Evolutionary conservation across 2,113 vertebrate genomes (phyloP), one percentile per base, ranked within the genome.

Genomic region (Pitta sordida): DNA sequence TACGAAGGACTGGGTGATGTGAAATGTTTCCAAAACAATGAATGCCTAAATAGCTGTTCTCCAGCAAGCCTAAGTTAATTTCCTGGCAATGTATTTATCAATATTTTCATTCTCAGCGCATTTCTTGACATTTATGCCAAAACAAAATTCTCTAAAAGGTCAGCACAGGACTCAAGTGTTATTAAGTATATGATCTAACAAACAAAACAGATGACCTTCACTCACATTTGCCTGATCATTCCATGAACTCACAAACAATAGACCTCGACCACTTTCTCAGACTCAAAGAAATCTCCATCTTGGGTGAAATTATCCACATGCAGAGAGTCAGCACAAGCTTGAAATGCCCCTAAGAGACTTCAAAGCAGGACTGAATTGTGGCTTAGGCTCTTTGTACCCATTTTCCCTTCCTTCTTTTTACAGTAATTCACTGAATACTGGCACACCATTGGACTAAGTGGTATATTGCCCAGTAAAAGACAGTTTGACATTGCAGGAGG

Each of bases 81-180:
- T n/a, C 75, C 85, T 62, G 27, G 70, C 85, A 89, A 92, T 46
- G 0, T 7, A 70, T 94, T 91, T 76, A 73, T 85, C 79, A 85
- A 15, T 41, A 63, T 74, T 71, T 94, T 76, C 59, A 48, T 71
- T 91, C 37, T 83, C 11, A 2, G 69, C 29, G 11, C n/a, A 34
- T 74, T 88, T 76, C 63, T 71, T 84, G 84, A 93, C 71, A 30
- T 56, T 92, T 95, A 56, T 24, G 76, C 80, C 87, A 76, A 49
- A 92, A 84, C 44, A 77, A 92, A 95, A 91, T 37, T 32, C 55
- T 58, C 41, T 29, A 82, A 78, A 91, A 94, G 88, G 84, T 93
- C 73, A 15, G 12, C 58, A 34, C 13, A 30, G 56, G 53, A 22
- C 58, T 65, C 52, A 4, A 32, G 73, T 34, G 87, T 44, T 80